Evolutionary conservation across 2,888 invertebrate species (phyloP), one percentile per base, ranked within the genome.

Genomic region (Platypus cylindrus): DNA sequence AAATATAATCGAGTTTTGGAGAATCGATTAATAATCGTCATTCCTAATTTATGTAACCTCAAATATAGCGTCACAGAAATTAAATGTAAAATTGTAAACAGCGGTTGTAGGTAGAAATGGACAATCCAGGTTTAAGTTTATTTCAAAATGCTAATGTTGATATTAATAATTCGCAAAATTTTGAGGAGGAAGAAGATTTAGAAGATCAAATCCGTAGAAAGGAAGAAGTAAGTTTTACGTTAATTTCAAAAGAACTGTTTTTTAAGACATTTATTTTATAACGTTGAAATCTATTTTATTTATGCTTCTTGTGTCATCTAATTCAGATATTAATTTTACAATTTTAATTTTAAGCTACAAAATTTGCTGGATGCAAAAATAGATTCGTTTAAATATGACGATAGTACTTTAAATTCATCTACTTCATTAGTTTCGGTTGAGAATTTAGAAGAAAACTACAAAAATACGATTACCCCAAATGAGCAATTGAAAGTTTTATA

Each of bases 81-180:
- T 5, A 11, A 25, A 7, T 9, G 5, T 25, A 11, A 25, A 17
- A 9, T 17, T 3, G 5, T 12, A 30, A 20, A 18, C 30, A 27
- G 8, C 5, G 12, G 11, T 24, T 32, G 28, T 11, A 15, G 29
- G 23, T 16, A 24, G 37, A 31, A 37, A 53, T 53, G 51, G 50
- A 52, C 36, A 46, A 45, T 40, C 75, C 77, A 30, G 78, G 75
- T 30, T 66, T 75, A 62, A 79, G 78, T 62, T 65, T 80, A 48
- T 79, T 80, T 53, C 75, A 78, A 63, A 76, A 73, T 40, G 70
- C 69, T 17, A 70, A 71, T 48, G 70, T 80, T 44, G 72, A 75
- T 46, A 63, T 80, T 45, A 73, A 77, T 54, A 70, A 71, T 48
- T 64, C 70, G 28, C 74, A 76, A 53, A 67, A 70, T 33, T 67